These are phyloP conservation scores for Mustela nigripes DNA, from an alignment of 2,113 vertebrate species.

Conservation along the genomic window DNA sequence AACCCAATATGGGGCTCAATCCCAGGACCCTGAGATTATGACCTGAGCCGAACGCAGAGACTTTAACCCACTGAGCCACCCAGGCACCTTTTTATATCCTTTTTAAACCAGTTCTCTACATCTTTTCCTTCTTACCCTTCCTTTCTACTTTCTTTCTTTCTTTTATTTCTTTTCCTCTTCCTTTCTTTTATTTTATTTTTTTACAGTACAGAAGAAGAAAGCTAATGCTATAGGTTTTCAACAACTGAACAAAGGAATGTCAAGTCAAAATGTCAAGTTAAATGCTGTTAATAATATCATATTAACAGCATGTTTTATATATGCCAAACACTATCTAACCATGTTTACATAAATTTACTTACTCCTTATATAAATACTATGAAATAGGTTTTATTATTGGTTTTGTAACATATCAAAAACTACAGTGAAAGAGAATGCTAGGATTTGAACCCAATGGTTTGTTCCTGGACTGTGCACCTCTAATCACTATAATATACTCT, in stretches of 20 bases:
- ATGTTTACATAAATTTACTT: not conserved
- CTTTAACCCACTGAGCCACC: too few relatives aligned
- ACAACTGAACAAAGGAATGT: not conserved
- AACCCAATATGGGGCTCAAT: too few relatives aligned
- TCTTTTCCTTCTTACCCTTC: not conserved
- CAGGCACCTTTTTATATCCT: not conserved
- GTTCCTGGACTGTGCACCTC: not conserved
- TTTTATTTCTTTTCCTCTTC: too few relatives aligned
- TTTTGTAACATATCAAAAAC: not conserved
- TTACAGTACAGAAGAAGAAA: not conserved
- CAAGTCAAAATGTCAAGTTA: not conserved
- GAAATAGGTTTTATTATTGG: not conserved
- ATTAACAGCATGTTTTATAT: not conserved
- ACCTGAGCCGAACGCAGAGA: too few relatives aligned
- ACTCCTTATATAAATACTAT: not conserved
- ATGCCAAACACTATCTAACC: not conserved
- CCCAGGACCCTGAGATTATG: too few relatives aligned
- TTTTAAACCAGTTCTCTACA: not conserved
- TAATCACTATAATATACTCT: not conserved
- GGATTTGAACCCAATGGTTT: not conserved
- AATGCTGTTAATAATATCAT: not conserved
- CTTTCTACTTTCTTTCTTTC: too few relatives aligned
- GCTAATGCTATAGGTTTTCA: not conserved
- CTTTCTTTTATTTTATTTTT: not conserved
- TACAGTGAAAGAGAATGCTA: not conserved